These are phyloP conservation scores for Paralvinella palmiformis DNA, from an alignment of 1,140 invertebrate genomes.

Conservation along the genomic window DNA sequence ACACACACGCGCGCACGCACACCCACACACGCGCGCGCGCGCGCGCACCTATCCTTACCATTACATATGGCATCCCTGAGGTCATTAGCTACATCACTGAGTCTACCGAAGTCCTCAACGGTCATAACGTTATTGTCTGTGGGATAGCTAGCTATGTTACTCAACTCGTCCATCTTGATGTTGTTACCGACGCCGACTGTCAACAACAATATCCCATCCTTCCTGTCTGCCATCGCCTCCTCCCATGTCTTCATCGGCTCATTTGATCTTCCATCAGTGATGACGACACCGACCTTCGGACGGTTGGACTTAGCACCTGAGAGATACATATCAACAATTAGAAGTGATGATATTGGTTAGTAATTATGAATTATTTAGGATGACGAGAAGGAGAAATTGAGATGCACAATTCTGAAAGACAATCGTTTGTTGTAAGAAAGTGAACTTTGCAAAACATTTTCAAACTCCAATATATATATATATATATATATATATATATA, in stretches of 20 bases:
- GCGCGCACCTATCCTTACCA: conserved; percentile 1
- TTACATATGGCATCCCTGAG: conserved; percentile 8
- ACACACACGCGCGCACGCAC: not conserved
- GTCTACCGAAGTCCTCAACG: not conserved
- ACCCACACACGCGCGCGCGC: not conserved
- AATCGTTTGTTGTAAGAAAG: too few species aligned
- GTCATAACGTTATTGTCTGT: not conserved
- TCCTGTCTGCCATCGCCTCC: conserved; percentile 1
- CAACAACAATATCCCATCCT: not conserved
- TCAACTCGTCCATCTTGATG: not conserved
- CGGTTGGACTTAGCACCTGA: not conserved
- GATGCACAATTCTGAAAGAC: too few species aligned
- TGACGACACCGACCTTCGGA: conserved; percentile 12
- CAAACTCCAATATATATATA: too few species aligned
- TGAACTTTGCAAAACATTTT: too few species aligned
- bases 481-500: too few species aligned
- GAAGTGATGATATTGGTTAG: too few species aligned
- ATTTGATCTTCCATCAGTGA: conserved; percentile 20
- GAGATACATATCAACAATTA: too few species aligned
- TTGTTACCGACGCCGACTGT: conserved; percentile 3
- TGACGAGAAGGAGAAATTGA: too few species aligned
- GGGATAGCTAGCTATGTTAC: conserved; percentile 10
- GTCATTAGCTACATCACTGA: not conserved
- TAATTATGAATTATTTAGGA: too few species aligned
- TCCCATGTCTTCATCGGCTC: not conserved